Conservation (phyloP, 1,140 invertebrate species). For the Octopus sinensis region DNA sequence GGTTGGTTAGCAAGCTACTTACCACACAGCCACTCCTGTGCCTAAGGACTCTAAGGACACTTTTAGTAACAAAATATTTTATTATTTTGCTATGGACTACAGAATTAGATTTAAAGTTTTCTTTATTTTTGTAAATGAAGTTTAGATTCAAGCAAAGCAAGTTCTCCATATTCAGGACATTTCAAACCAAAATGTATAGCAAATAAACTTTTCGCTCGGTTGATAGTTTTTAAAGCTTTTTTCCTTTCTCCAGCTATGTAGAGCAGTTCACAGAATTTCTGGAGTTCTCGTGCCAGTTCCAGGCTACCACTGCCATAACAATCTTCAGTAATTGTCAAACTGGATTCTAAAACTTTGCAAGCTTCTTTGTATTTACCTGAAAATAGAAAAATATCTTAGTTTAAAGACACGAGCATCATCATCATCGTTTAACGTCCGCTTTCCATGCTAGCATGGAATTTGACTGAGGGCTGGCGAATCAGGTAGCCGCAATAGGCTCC, state of each 20-base stretch:
- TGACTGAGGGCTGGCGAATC: too few relatives aligned
- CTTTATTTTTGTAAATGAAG: too few relatives aligned
- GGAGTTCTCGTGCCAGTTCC: slow-evolving; percentile 63
- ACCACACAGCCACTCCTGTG: too few relatives aligned
- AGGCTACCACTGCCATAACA: slow-evolving; percentile 63
- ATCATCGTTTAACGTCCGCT: too few relatives aligned
- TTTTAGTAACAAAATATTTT: too few relatives aligned
- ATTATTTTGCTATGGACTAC: too few relatives aligned
- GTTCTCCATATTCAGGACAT: slow-evolving; percentile 9
- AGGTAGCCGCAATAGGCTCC: too few relatives aligned
- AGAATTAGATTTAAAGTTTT: too few relatives aligned
- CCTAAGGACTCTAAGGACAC: too few relatives aligned
- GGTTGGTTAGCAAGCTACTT: too few relatives aligned
- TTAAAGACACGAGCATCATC: too few relatives aligned
- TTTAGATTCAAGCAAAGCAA: not conserved
- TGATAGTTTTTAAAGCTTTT: slow-evolving; percentile 26
- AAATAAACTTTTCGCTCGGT: slow-evolving; percentile 29
- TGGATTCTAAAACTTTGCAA: slow-evolving; percentile 57
- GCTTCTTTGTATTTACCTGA: slow-evolving; percentile 50
- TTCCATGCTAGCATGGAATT: too few relatives aligned
- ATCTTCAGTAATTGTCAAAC: slow-evolving; percentile 57
- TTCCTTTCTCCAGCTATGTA: slow-evolving; percentile 57
- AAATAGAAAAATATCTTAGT: not conserved
- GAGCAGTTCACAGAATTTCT: slow-evolving; percentile 58
- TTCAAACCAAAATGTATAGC: slow-evolving; percentile 24